Percentiles rank a stretch among this genome's conserved stretches.
phyloP scores from a whole-genome alignment of 2,888 invertebrate species.

The Epirrhoe tristata region DNA sequence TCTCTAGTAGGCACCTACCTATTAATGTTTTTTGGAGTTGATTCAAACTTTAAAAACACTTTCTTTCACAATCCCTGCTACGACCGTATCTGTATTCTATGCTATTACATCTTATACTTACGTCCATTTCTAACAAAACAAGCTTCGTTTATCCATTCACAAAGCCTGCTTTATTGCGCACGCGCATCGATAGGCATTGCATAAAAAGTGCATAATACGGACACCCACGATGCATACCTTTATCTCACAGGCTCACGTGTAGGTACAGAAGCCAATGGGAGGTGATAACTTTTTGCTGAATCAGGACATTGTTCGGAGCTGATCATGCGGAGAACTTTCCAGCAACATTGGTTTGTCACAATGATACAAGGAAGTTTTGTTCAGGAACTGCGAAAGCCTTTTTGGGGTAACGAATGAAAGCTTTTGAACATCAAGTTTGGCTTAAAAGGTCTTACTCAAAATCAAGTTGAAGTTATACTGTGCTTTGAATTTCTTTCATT shows the following conservation, averaged over 20 bases:
- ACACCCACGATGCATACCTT: conserved; percentile 82
- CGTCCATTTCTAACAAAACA: not conserved
- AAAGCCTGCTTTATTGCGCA: conserved; percentile 70
- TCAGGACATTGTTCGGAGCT: conserved; percentile 65
- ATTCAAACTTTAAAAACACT: not conserved
- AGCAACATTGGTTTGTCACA: conserved; percentile 40
- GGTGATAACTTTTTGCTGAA: conserved; percentile 68
- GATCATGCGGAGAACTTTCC: conserved; percentile 60
- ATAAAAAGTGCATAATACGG: conserved; percentile 78
- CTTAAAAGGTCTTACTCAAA: not conserved
- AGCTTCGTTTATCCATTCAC: conserved; percentile 64
- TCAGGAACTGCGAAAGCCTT: conserved; percentile 14
- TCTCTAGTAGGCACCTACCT: too few relatives aligned
- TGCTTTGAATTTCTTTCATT: not conserved
- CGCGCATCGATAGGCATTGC: conserved; percentile 61
- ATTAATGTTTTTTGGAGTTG: too few relatives aligned
- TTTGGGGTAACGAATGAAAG: not conserved
- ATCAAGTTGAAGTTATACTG: not conserved
- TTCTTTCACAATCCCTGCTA: not conserved
- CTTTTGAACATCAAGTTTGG: not conserved
- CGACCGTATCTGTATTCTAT: not conserved
- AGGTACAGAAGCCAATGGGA: conserved; percentile 76
- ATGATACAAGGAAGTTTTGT: conserved; percentile 14
- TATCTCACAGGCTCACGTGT: conserved; percentile 81
- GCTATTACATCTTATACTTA: not conserved